Percentiles rank a stretch among this genome's conserved stretches.
Evolutionary conservation across 2,797 vertebrate species (phyloP).

Genomic region (Denticeps clupeoides): DNA sequence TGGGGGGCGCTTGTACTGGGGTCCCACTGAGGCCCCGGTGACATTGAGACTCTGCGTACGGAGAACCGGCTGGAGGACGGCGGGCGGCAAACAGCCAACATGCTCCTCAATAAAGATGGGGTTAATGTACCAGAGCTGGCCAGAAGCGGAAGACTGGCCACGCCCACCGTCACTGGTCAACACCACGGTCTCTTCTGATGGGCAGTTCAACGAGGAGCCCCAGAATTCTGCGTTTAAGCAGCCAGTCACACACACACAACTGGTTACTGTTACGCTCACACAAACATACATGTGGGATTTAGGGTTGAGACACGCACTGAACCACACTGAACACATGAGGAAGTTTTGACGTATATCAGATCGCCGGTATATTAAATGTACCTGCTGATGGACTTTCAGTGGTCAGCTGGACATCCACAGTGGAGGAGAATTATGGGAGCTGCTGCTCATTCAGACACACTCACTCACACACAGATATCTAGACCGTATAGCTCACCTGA

Average conservation of each 20-base stretch:
- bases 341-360: too few species aligned
- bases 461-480: slow-evolving; percentile 2
- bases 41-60: slow-evolving; percentile 34
- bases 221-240: slow-evolving; percentile 73
- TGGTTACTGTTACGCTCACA: background rate
- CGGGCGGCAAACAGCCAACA: slow-evolving; percentile 30
- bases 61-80: slow-evolving; percentile 26
- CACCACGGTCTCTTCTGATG: slow-evolving; percentile 10
- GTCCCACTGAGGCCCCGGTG: slow-evolving; percentile 14
- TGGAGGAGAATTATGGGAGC: too few species aligned
- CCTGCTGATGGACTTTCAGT: too few species aligned
- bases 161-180: slow-evolving; percentile 19
- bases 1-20: slow-evolving; percentile 51
- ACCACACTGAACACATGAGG: too few species aligned
- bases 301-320: slow-evolving; percentile 1
- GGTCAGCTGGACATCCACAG: too few species aligned
- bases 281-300: background rate
- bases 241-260: background rate
- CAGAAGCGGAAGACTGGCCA: slow-evolving; percentile 53
- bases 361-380: too few species aligned
- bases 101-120: slow-evolving; percentile 75
- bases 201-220: slow-evolving; percentile 67
- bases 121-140: slow-evolving; percentile 75
- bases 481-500: slow-evolving; percentile 57
- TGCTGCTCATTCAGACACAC: too few species aligned